These are phyloP conservation scores for Picathartes gymnocephalus DNA, from an alignment of 2,113 vertebrate species.

Conservation along the genomic window DNA sequence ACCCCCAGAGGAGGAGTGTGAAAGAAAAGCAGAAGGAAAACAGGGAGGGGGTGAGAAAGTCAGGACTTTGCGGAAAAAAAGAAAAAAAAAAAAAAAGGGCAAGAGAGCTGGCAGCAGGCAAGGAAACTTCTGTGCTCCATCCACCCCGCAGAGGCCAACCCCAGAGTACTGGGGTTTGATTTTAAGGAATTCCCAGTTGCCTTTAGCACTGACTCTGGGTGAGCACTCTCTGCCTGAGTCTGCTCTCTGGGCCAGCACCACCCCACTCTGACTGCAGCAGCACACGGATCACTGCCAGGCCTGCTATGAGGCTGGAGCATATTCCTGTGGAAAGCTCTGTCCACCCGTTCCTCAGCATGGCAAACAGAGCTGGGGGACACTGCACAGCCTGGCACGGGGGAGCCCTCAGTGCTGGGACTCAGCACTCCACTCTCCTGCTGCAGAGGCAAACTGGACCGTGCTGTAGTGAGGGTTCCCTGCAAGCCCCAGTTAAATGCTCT, in stretches of 20 bases:
- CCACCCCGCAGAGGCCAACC: neutral
- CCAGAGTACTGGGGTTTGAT: neutral
- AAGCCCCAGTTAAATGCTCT: neutral
- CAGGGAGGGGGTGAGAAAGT: neutral
- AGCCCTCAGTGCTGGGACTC: neutral
- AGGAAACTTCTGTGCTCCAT: neutral
- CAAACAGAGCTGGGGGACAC: neutral
- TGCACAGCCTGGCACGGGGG: neutral
- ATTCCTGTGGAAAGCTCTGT: neutral
- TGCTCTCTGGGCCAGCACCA: neutral
- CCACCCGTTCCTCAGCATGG: neutral
- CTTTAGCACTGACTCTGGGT: neutral
- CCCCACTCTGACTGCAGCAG: neutral
- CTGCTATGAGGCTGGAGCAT: rapidly evolving
- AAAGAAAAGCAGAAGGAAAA: slow-evolving; percentile 19
- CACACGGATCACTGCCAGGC: neutral
- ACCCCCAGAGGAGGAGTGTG: neutral
- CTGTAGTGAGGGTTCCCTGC: neutral
- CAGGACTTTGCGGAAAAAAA: neutral
- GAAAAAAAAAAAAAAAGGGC: no score
- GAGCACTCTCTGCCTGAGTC: neutral
- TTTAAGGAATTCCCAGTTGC: neutral
- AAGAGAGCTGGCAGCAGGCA: neutral
- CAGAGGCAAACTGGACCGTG: neutral
- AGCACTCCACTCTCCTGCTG: neutral